Base-by-base conservation (phyloP, 2,888 invertebrate species). In the Heliconius erato region DNA sequence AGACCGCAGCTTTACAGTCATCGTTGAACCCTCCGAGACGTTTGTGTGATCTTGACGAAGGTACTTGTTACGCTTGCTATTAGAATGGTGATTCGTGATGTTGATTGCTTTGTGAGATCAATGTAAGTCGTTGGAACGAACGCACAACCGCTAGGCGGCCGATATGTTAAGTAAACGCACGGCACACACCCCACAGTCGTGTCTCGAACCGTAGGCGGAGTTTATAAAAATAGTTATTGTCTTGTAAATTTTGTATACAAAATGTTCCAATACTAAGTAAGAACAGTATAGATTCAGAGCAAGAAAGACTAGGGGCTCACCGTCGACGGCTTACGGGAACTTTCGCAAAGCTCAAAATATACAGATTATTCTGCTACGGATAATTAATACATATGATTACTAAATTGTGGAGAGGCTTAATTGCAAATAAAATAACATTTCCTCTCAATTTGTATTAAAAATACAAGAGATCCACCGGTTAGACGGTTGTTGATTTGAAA, bases 321-420 rank as follows among this genome's bases (percentile, higher is more conserved):
- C 68, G 79, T 78, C 67, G 26, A 54, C 80, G 63, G 81, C 79
- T 86, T 82, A 78, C 69, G 74, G 79, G 74, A 83, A 81, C 79
- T 69, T 74, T 72, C 82, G 49, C 79, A 84, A 85, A 86, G 84
- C 82, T 85, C 83, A 85, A 85, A 83, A 86, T 85, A 86, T 87
- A 86, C 86, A 86, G 86, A 87, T 86, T 86, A 86, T 85, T 83
- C 81, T 28, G 84, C 84, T 82, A 28, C 80, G 84, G 82, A 84
- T 87, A 85, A 87, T 85, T 84, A 85, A 87, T 87, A 83, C 79
- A 83, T 68, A 83, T 80, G 85, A 87, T 85, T 84, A 86, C 81
- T 82, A 80, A 81, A 79, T 83, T 84, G 78, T 80, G 79, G 69
- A 79, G 78, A 68, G 81, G 81, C 80, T 80, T 80, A 82, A 81